A percentile compares a stretch with the other conserved stretches of the same genome.
Conservation (phyloP, 2,797 vertebrate genomes). For the Argya squamiceps region DNA sequence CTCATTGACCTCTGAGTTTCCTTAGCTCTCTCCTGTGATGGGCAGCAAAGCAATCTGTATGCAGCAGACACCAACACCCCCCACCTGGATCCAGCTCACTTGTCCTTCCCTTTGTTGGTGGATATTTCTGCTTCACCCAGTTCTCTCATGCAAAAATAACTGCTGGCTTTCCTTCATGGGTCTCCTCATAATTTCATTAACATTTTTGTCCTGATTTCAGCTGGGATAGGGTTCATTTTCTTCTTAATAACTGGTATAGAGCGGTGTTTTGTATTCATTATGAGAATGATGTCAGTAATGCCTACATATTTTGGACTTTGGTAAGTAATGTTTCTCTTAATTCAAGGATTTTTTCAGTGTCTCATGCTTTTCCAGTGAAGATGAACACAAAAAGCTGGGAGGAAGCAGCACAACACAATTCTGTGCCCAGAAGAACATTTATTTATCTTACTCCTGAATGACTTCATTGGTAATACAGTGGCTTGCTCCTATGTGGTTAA, state of each 20-base stretch:
- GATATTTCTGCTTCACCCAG: background rate
- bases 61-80: rapidly evolving
- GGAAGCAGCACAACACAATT: background rate
- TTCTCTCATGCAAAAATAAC: background rate
- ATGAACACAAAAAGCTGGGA: background rate
- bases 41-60: rapidly evolving
- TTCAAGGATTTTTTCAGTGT: background rate
- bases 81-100: background rate
- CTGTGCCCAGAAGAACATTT: background rate
- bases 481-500: background rate
- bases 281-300: background rate
- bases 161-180: background rate
- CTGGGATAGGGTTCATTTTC: background rate
- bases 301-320: background rate
- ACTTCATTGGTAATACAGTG: background rate
- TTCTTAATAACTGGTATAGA: background rate
- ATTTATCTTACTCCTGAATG: background rate
- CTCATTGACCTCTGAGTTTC: background rate
- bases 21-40: background rate
- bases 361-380: background rate
- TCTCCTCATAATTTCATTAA: rapidly evolving
- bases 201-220: background rate
- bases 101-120: background rate
- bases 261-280: background rate
- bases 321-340: background rate